phyloP scores from a whole-genome alignment of 2,113 vertebrate genomes.

The Oriolus oriolus region DNA sequence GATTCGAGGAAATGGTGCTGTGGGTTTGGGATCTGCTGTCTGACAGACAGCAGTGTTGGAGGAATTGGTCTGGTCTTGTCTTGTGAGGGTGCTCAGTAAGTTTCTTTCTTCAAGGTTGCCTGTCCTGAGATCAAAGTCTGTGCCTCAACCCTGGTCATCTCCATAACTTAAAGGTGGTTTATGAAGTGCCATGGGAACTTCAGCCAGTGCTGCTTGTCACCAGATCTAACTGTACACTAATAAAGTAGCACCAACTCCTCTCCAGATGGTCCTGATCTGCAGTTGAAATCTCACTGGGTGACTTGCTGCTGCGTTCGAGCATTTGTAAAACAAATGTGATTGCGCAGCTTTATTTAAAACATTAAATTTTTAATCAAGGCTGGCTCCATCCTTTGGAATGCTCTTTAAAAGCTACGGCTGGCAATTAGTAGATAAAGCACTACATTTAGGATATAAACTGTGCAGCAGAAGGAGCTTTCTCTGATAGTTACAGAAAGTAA shows the following conservation, averaged over 20 bases:
- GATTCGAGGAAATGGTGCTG: background rate
- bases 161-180: background rate
- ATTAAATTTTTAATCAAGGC: conserved; percentile 30
- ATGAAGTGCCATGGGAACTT: background rate
- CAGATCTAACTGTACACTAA: background rate
- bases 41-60: background rate
- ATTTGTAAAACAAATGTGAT: conserved; percentile 26
- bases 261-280: conserved; percentile 18
- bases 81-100: background rate
- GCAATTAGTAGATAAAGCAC: conserved; percentile 36
- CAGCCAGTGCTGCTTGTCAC: background rate
- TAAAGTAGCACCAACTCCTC: background rate
- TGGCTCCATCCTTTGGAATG: background rate
- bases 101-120: background rate
- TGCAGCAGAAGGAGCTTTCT: background rate
- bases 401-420: conserved; percentile 15
- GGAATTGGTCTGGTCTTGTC: background rate
- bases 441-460: background rate
- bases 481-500: background rate
- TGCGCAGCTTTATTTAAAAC: background rate
- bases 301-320: background rate
- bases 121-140: background rate
- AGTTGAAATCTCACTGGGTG: background rate
- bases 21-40: background rate
- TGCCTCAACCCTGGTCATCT: background rate